phyloP scores from a whole-genome alignment of 2,888 invertebrate species.

The Acholoe squamosa region DNA sequence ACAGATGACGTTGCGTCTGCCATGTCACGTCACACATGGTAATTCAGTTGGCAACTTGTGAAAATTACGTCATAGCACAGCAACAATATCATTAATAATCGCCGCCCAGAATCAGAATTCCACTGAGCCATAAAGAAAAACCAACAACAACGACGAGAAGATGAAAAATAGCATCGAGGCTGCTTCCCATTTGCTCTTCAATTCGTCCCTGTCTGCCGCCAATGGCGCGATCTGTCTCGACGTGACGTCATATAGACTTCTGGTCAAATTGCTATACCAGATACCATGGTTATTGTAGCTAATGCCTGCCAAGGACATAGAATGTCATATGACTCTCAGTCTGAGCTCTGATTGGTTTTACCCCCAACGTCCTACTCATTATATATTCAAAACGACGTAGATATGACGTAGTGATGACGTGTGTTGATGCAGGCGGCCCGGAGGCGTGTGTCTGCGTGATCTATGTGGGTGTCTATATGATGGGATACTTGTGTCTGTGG shows the following conservation, averaged over 20 bases:
- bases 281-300: neutral
- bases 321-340: neutral
- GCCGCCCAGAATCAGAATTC: neutral
- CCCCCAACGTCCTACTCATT: neutral
- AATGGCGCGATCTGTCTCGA: neutral
- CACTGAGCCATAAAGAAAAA: neutral
- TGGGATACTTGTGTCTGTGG: slow-evolving; percentile 3
- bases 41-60: slow-evolving; percentile 1
- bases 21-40: slow-evolving; percentile 19
- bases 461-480: neutral
- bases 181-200: neutral
- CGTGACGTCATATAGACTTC: neutral
- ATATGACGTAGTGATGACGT: neutral
- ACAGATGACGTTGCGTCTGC: neutral
- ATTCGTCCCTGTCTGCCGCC: neutral
- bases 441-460: neutral
- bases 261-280: neutral
- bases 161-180: neutral
- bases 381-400: neutral
- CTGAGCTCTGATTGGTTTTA: neutral
- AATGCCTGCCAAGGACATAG: neutral
- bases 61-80: neutral
- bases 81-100: neutral
- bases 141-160: neutral
- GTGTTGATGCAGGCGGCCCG: neutral